phyloP scores from a whole-genome alignment of 2,797 vertebrate genomes.

The Acropternis orthonyx region DNA sequence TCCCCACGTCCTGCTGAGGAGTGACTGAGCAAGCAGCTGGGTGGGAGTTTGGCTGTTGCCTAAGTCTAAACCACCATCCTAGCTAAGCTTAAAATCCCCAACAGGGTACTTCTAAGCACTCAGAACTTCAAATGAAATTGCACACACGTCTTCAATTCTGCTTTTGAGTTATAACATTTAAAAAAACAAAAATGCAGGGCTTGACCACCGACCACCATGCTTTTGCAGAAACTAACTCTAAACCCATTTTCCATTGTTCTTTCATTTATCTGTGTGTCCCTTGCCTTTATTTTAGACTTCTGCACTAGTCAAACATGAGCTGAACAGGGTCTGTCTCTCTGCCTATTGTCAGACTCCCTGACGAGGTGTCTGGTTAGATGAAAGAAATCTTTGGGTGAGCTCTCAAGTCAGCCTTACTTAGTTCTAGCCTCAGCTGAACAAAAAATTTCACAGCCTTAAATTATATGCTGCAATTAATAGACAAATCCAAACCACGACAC shows the following conservation, averaged over 20 bases:
- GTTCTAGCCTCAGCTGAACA: not conserved
- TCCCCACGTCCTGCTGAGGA: not conserved
- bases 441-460: not conserved
- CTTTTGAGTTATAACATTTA: not conserved
- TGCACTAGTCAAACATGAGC: not conserved
- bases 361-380: not conserved
- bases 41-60: not conserved
- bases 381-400: not conserved
- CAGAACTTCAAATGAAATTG: not conserved
- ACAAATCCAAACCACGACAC: not conserved
- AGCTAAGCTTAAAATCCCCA: not conserved
- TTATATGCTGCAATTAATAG: not conserved
- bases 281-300: not conserved
- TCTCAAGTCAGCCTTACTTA: not conserved
- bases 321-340: not conserved
- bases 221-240: not conserved
- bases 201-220: not conserved
- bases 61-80: not conserved
- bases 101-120: not conserved
- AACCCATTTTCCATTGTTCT: not conserved
- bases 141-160: accelerated
- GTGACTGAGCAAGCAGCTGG: not conserved
- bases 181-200: not conserved
- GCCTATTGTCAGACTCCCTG: not conserved
- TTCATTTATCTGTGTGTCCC: not conserved